Conservation (phyloP, 2,797 vertebrate species). For the Acrossocheilus fasciatus region DNA sequence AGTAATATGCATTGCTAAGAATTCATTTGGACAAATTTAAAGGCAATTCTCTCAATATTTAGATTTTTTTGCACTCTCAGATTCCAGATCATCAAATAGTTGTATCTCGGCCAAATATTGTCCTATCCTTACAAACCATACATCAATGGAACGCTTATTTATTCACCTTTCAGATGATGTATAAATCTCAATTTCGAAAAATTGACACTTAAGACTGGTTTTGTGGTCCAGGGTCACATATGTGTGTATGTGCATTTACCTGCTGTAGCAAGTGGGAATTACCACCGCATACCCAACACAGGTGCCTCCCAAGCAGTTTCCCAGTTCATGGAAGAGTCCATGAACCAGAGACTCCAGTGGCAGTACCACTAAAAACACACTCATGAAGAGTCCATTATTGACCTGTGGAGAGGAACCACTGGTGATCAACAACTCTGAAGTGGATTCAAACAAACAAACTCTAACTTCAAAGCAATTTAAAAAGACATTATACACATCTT, state of each 20-base stretch:
- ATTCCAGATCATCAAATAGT: too few species aligned
- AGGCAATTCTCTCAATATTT: too few species aligned
- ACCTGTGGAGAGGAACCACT: slow-evolving; percentile 72
- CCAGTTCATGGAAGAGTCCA: slow-evolving; percentile 93
- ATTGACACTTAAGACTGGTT: too few species aligned
- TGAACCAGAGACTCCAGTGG: slow-evolving; percentile 94
- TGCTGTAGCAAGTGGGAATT: slow-evolving; percentile 94
- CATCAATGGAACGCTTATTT: too few species aligned
- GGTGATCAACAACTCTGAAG: background rate
- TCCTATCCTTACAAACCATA: too few species aligned
- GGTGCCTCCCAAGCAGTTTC: slow-evolving; percentile 93
- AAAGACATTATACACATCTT: background rate
- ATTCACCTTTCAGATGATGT: too few species aligned
- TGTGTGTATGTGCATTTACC: slow-evolving; percentile 72
- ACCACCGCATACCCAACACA: slow-evolving; percentile 97
- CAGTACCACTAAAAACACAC: slow-evolving; percentile 90
- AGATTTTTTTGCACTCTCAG: too few species aligned
- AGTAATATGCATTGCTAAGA: too few species aligned
- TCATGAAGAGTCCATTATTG: slow-evolving; percentile 90
- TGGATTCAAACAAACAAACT: background rate
- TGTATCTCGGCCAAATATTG: too few species aligned
- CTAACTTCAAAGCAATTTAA: background rate
- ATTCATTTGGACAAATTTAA: too few species aligned
- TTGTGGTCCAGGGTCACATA: too few species aligned
- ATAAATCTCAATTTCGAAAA: too few species aligned